Conservation (phyloP, 1,140 invertebrate species). For the Drosophila tropicalis region DNA sequence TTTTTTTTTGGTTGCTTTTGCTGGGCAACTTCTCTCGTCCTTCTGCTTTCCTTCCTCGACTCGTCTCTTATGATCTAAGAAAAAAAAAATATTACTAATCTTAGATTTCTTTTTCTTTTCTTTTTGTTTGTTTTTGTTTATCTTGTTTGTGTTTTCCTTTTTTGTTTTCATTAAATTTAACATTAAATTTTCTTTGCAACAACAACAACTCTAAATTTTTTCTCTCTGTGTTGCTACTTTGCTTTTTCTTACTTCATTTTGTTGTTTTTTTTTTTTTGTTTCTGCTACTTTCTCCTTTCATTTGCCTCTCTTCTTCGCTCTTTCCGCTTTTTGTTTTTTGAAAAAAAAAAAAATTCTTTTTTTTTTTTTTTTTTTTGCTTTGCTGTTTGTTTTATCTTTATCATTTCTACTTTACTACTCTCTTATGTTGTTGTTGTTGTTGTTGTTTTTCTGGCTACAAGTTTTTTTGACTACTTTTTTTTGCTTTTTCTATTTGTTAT, state of each 20-base stretch:
- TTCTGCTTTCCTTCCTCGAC: background rate
- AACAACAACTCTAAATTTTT: constrained; percentile 26
- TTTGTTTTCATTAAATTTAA: constrained; percentile 33
- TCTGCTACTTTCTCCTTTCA: constrained; percentile 38
- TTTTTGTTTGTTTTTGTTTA: constrained; percentile 25
- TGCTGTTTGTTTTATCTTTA: constrained; percentile 1
- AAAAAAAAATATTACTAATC: constrained; percentile 47
- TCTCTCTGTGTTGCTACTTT: constrained; percentile 8
- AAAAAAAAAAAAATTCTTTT: no score
- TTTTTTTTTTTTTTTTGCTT: constrained; percentile 14
- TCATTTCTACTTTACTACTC: constrained; percentile 6
- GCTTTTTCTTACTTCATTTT: constrained; percentile 27
- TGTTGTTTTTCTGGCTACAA: constrained; percentile 32
- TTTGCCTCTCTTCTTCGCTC: background rate
- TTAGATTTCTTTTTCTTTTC: constrained; percentile 42
- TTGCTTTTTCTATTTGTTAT: constrained; percentile 30
- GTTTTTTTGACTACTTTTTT: constrained; percentile 23
- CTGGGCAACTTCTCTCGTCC: constrained; percentile 20
- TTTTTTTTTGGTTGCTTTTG: constrained; percentile 21
- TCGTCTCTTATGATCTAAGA: constrained; percentile 39
- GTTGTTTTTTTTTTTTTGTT: constrained; percentile 27
- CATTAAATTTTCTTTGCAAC: constrained; percentile 35
- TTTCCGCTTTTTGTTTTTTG: constrained; percentile 2
- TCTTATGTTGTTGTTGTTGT: background rate
- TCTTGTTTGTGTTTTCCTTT: no score